A percentile compares a stretch with the other conserved stretches of the same genome.
Conservation (phyloP, 2,113 vertebrate species). For the Bucco capensis region DNA sequence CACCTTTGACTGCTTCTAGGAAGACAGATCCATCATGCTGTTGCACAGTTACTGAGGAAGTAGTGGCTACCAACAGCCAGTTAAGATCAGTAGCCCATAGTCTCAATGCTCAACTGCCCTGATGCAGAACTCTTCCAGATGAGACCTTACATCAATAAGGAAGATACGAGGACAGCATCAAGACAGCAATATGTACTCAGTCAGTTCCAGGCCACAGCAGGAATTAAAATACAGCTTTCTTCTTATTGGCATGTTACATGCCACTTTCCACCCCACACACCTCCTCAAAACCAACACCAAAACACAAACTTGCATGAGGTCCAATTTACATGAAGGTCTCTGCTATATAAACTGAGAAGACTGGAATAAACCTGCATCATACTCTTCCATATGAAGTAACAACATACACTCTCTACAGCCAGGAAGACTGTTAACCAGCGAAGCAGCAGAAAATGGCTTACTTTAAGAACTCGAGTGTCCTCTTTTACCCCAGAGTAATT, state of each 20-base stretch:
- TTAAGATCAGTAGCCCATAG: neutral
- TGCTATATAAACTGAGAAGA: neutral
- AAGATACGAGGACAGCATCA: neutral
- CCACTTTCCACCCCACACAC: neutral
- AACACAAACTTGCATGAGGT: neutral
- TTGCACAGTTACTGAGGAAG: neutral
- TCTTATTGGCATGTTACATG: neutral
- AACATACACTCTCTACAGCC: neutral
- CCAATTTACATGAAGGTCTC: neutral
- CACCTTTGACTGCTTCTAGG: neutral
- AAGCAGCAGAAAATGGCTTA: constrained; percentile 26
- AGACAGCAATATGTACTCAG: neutral
- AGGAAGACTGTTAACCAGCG: neutral
- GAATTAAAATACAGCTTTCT: neutral
- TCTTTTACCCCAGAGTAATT: constrained; percentile 33
- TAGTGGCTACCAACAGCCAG: neutral
- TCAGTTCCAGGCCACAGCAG: neutral
- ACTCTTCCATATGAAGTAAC: neutral
- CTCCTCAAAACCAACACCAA: neutral
- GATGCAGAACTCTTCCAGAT: neutral
- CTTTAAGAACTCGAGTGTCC: constrained; percentile 43
- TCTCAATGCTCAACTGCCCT: neutral
- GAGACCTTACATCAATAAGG: neutral
- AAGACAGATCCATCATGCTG: neutral
- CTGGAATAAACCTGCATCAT: neutral